Base-by-base conservation (phyloP, 2,888 invertebrate genomes). In the Lasioglossum morio region DNA sequence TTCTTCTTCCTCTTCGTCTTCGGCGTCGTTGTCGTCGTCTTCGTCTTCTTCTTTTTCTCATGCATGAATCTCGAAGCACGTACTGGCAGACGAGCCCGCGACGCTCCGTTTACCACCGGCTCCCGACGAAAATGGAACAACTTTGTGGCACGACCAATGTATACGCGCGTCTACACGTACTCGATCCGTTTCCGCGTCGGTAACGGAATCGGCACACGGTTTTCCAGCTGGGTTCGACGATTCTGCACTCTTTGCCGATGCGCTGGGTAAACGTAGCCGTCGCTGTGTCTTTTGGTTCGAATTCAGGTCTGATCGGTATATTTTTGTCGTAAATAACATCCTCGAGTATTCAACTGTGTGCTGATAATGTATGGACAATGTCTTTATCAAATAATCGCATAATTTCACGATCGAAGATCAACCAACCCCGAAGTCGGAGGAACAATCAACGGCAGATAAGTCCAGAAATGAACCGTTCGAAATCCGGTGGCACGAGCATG, bases 21-120 rank as follows among this genome's bases (percentile, higher is more conserved):
- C 57, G 10, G 12, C n/a, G n/a, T 60, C 27, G n/a, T 57, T n/a
- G 23, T 60, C 27, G 14, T 60, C 60, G 4, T 60, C 60, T 8
- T 60, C 60, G 12, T 27, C 27, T 60, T 16, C 60, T 14, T 60
- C 63, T 63, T 70, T n/a, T 74, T 82, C 46, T 60, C 74, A 40
- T 69, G 66, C 48, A 73, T 53, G 72, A 43, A 53, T 60, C 34
- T 53, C 72, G 46, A 72, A 40, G 37, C 37, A 69, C 69, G 37
- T 69, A 37, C 69, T 4, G 23, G 8, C 12, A 69, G 37, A 85
- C 48, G 73, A 74, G n/a, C 72, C 5, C 27, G 43, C 75, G 40
- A 23, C 30, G 37, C 27, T 53, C 60, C n/a, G 27, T 40, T 60
- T 27, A n/a, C 60, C 75, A 27, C n/a, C 60, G 19, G 60, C n/a